Evolutionary conservation across 2,113 vertebrate species (phyloP).

Genomic region (Trinectes maculatus): DNA sequence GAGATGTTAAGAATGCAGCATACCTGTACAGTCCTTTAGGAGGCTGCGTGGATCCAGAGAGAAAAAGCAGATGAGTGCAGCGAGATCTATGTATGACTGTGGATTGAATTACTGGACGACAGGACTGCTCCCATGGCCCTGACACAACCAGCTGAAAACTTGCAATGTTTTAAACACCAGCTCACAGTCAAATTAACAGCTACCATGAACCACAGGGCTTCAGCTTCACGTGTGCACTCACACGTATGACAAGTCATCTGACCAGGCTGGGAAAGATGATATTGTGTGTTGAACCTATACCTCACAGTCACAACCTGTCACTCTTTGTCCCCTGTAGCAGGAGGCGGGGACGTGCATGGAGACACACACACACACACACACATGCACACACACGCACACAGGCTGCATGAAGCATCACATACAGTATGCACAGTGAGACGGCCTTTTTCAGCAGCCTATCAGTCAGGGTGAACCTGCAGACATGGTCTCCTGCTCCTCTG

Average conservation of each 20-base stretch:
- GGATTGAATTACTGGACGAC: background rate
- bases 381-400: constrained; percentile 6
- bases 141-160: background rate
- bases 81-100: background rate
- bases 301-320: constrained; percentile 30
- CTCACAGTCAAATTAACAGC: constrained; percentile 36
- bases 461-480: constrained; percentile 2
- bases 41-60: background rate
- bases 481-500: constrained; percentile 32
- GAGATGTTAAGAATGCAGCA: background rate
- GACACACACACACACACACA: constrained; percentile 1
- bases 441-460: constrained; percentile 34
- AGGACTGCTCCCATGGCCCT: background rate
- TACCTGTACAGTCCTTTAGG: background rate
- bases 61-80: background rate
- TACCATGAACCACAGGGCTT: constrained; percentile 13
- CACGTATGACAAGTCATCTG: too few relatives aligned
- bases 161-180: constrained; percentile 36
- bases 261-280: too few relatives aligned
- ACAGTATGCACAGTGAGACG: constrained; percentile 17
- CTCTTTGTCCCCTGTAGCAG: too few relatives aligned
- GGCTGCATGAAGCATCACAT: background rate
- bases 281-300: constrained; percentile 29
- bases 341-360: too few relatives aligned
- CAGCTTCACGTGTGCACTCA: constrained; percentile 31